Evolutionary conservation across 1,140 invertebrate species (phyloP), one percentile per base, ranked within the genome.

Genomic region (Temnothorax curvispinosus): DNA sequence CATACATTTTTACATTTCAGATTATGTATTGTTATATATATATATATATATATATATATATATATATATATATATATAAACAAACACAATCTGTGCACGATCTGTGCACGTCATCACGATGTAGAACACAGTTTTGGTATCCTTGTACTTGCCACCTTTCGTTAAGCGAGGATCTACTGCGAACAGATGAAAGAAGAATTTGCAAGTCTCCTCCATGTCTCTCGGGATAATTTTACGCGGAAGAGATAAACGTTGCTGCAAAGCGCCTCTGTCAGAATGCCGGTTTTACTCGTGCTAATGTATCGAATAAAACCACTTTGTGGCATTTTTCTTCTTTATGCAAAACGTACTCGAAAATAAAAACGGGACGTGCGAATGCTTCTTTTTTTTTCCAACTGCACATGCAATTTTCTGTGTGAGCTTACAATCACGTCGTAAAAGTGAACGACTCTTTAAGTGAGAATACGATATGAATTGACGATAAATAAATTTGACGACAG

Each of bases 1-100:
- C 85, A 88, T 88, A 88, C 76, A 75, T 85, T 78, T 54, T 88
- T 87, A 87, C 86, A 89, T 78, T 87, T 87, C 58, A 74, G 50
- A 58, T 62, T 32, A 38, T 64, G 44, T 89, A 80, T 82, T 47
- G 82, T 62, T 35, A 71, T 58, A 88, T 80, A 76, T 76, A 54
- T 87, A 82, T 85, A 58, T 78, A 76, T 75, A 54, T 90, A 77
- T 1, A 27, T 27, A 50, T 27, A 27, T 27, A 27, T 27, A 27
- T 27, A 27, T 87, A 52, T 72, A 89, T 78, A 75, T 75, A 54
- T 90, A 77, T 1, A 27, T 27, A 50, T 50, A 76, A 50, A 27
- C 85, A 72, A 78, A 82, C 41, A 82, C 80, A 47, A 52, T 64
- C 50, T 50, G 72, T 85, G 80, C 77, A 87, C 85, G 84, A 50